A percentile compares a stretch with the other conserved stretches of the same genome.
Conservation (phyloP, 92 coral and sea anemone genomes). For the Montipora capitata region DNA sequence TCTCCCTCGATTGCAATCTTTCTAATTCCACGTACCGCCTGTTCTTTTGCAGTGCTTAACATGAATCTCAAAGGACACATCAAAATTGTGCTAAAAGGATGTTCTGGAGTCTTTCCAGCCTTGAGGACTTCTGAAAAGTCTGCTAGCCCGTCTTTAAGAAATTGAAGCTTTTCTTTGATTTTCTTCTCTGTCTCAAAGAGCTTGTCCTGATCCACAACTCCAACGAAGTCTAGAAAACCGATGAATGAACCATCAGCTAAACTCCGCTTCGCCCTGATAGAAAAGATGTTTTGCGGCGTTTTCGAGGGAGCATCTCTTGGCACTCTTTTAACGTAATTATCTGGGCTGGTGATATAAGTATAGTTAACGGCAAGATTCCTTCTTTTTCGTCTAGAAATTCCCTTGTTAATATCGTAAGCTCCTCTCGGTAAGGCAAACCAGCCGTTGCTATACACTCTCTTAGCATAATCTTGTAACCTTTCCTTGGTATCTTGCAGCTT, state of each 20-base stretch:
- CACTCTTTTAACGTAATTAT: not conserved
- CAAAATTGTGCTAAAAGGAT: conserved; percentile 72
- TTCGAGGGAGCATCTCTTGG: not conserved
- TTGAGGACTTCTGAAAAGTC: conserved; percentile 77
- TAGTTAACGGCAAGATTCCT: conserved; percentile 17
- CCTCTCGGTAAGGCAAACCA: conserved; percentile 84
- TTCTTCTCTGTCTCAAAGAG: conserved; percentile 47
- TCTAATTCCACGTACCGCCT: conserved; percentile 44
- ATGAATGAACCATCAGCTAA: conserved; percentile 60
- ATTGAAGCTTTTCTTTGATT: conserved; percentile 65
- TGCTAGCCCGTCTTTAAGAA: conserved; percentile 53
- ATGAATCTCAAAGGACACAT: conserved; percentile 81
- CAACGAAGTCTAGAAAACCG: conserved; percentile 84
- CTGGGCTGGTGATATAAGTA: not conserved
- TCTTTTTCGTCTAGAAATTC: conserved; percentile 42
- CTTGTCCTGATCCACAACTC: conserved; percentile 68
- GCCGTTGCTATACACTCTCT: conserved; percentile 68
- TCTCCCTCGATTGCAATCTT: conserved; percentile 48
- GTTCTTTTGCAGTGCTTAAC: conserved; percentile 42
- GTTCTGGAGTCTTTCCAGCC: conserved; percentile 71
- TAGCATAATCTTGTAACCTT: conserved; percentile 62
- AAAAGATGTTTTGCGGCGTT: not conserved
- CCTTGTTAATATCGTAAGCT: conserved; percentile 43
- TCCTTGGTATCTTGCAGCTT: conserved; percentile 52
- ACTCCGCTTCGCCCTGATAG: conserved; percentile 62